phyloP scores from a whole-genome alignment of 2,113 vertebrate genomes.

The Hepsetus odoe region DNA sequence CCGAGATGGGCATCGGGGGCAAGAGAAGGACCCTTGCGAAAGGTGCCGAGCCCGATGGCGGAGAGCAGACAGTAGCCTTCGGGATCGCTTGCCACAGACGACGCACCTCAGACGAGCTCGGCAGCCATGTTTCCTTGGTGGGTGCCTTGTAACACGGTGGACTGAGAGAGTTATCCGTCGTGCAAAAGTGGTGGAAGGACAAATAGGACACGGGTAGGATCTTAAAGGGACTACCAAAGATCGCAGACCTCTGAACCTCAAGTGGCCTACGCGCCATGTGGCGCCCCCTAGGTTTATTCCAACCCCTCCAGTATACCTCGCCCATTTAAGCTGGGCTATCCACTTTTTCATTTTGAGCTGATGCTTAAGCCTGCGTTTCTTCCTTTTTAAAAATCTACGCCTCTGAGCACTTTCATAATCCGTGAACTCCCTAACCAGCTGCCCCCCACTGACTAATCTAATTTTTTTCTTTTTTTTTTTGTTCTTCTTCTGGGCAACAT shows the following conservation, averaged over 20 bases:
- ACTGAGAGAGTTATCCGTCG: slow-evolving; percentile 69
- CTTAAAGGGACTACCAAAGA: slow-evolving; percentile 71
- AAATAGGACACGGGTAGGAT: slow-evolving; percentile 75
- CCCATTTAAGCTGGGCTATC: slow-evolving; percentile 67
- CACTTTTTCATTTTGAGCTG: slow-evolving; percentile 68
- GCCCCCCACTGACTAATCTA: slow-evolving; percentile 71
- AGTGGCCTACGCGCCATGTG: slow-evolving; percentile 67
- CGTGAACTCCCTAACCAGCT: slow-evolving; percentile 67
- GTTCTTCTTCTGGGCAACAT: slow-evolving; percentile 60
- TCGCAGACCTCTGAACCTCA: slow-evolving; percentile 67
- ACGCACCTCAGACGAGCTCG: slow-evolving; percentile 76
- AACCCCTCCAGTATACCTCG: slow-evolving; percentile 58
- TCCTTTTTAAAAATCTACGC: slow-evolving; percentile 64
- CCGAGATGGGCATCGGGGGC: slow-evolving; percentile 70
- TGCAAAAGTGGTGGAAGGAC: slow-evolving; percentile 72
- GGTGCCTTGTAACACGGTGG: slow-evolving; percentile 72
- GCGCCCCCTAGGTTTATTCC: slow-evolving; percentile 54
- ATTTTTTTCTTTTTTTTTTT: slow-evolving; percentile 72
- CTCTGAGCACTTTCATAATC: slow-evolving; percentile 69
- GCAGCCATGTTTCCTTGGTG: slow-evolving; percentile 67
- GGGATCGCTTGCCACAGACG: slow-evolving; percentile 83
- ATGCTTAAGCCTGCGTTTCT: slow-evolving; percentile 62
- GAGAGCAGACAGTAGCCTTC: slow-evolving; percentile 81
- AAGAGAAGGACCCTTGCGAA: slow-evolving; percentile 68
- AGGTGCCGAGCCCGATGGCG: slow-evolving; percentile 78